Evolutionary conservation across 1,140 invertebrate genomes (phyloP).

Genomic region (Drosophila nasuta): DNA sequence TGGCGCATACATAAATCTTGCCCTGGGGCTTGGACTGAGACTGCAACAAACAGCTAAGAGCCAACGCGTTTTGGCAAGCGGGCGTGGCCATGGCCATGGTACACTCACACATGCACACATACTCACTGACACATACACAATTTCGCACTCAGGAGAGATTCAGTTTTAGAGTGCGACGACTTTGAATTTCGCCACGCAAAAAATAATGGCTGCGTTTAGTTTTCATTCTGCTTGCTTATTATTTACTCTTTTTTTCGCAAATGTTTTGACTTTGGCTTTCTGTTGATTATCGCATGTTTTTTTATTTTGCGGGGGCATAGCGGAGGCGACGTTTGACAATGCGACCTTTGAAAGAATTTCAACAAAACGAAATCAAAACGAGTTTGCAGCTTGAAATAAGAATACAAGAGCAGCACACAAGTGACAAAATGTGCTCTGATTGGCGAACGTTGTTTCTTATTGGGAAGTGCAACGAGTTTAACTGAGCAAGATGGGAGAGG

Average conservation of each 20-base stretch:
- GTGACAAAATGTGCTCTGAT: slow-evolving; percentile 43
- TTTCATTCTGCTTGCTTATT: slow-evolving; percentile 59
- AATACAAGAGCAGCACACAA: slow-evolving; percentile 19
- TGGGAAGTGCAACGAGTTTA: not conserved
- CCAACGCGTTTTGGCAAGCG: slow-evolving; percentile 48
- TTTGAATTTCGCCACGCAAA: slow-evolving; percentile 79
- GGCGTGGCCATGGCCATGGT: slow-evolving; percentile 41
- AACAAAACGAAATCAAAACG: slow-evolving; percentile 41
- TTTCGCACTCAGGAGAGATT: slow-evolving; percentile 28
- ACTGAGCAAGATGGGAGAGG: not conserved
- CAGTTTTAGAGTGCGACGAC: slow-evolving; percentile 33
- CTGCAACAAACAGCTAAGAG: slow-evolving; percentile 37
- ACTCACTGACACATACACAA: slow-evolving; percentile 5
- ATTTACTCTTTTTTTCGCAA: slow-evolving; percentile 23
- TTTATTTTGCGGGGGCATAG: slow-evolving; percentile 7
- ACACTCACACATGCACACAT: slow-evolving; percentile 22
- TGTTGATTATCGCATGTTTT: slow-evolving; percentile 68
- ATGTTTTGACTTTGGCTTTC: slow-evolving; percentile 35
- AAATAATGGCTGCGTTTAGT: slow-evolving; percentile 55
- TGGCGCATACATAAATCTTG: slow-evolving; percentile 53
- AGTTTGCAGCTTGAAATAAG: slow-evolving; percentile 37
- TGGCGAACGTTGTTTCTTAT: slow-evolving; percentile 39
- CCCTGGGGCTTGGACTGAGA: slow-evolving; percentile 28
- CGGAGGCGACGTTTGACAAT: slow-evolving; percentile 29
- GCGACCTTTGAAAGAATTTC: slow-evolving; percentile 74